Conservation (phyloP, 2,797 vertebrate species). For the Phylloscopus collybita region DNA sequence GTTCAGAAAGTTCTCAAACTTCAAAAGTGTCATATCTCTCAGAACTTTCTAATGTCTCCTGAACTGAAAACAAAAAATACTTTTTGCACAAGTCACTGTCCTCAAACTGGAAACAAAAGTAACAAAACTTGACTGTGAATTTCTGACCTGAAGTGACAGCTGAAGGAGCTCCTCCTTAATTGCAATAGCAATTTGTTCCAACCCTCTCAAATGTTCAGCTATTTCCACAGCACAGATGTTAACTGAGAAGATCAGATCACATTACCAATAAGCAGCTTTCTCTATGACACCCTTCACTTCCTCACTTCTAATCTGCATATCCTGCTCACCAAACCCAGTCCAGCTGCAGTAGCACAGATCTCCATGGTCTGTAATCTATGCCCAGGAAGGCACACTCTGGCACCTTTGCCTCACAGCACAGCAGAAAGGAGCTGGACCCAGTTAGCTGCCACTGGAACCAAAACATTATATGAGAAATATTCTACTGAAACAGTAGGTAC, state of each 20-base stretch:
- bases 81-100: neutral
- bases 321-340: neutral
- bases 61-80: neutral
- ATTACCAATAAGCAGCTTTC: neutral
- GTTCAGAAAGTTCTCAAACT: neutral
- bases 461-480: neutral
- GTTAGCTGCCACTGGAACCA: neutral
- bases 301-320: neutral
- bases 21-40: neutral
- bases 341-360: neutral
- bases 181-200: neutral
- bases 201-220: neutral
- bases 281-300: neutral
- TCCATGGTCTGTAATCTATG: neutral
- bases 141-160: neutral
- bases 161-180: neutral
- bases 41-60: neutral
- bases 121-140: neutral
- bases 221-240: neutral
- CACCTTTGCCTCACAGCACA: rapidly evolving
- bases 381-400: neutral
- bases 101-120: neutral
- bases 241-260: neutral
- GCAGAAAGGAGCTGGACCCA: neutral
- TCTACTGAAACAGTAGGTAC: neutral